A percentile compares a stretch with the other conserved stretches of the same genome.
Conservation (phyloP, 2,888 invertebrate genomes). For the Nemotelus nigrinus region DNA sequence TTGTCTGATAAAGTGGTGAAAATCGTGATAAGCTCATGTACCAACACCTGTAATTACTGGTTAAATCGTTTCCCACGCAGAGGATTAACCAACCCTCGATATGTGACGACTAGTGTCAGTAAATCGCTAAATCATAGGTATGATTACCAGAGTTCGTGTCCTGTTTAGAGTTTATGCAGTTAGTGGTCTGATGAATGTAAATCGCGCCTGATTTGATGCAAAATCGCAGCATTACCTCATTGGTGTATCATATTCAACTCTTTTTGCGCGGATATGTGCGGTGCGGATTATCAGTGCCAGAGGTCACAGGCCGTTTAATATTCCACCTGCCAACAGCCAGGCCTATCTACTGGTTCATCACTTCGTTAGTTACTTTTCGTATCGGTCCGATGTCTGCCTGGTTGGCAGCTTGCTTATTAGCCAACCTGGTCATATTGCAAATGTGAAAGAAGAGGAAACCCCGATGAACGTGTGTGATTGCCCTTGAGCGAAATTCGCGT, state of each 20-base stretch:
- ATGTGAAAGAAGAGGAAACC: background rate
- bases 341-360: background rate
- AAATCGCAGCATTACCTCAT: background rate
- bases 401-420: background rate
- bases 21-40: too few species aligned
- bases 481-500: constrained; percentile 15
- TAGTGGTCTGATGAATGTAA: background rate
- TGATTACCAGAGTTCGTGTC: background rate
- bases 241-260: background rate
- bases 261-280: background rate
- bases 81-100: too few species aligned
- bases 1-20: too few species aligned
- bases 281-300: constrained; percentile 1
- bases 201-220: constrained; percentile 5
- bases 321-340: constrained; percentile 21
- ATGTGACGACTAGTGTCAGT: background rate
- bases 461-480: constrained; percentile 23
- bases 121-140: background rate
- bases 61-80: background rate
- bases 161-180: background rate
- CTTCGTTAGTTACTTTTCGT: background rate
- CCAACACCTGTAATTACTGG: constrained; percentile 9
- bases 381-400: background rate
- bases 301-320: constrained; percentile 5
- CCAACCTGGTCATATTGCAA: background rate